phyloP scores from a whole-genome alignment of 2,888 invertebrate genomes.

The Blomia tropicalis region DNA sequence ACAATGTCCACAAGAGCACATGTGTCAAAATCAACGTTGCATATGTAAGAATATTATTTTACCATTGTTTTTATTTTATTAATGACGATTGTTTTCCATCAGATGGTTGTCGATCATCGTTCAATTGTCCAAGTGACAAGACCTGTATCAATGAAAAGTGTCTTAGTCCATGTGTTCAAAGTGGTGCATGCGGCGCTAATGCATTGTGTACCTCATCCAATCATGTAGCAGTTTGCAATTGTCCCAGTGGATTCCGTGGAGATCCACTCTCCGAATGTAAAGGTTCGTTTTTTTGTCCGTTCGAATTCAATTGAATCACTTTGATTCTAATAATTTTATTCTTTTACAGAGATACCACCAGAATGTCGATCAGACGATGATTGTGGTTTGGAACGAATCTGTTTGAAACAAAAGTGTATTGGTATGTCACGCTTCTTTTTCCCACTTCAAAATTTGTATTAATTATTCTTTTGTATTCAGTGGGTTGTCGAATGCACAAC shows the following conservation, averaged over 20 bases:
- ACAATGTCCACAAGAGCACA: conserved; percentile 69
- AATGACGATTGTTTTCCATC: background rate
- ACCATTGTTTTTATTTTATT: background rate
- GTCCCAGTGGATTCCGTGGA: conserved; percentile 71
- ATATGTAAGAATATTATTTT: conserved; percentile 27
- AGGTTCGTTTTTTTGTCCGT: conserved; percentile 37
- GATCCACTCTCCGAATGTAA: conserved; percentile 50
- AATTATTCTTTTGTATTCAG: conserved; percentile 30
- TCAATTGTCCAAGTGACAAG: conserved; percentile 58
- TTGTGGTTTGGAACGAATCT: conserved; percentile 73
- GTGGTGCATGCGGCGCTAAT: conserved; percentile 53
- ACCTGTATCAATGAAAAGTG: conserved; percentile 69
- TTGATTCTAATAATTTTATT: background rate
- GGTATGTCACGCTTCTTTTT: too few relatives aligned
- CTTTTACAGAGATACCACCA: conserved; percentile 23
- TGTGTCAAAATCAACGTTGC: conserved; percentile 45
- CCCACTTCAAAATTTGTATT: background rate
- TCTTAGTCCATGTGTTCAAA: conserved; percentile 67
- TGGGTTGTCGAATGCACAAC: conserved; percentile 55
- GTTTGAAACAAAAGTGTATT: conserved; percentile 42
- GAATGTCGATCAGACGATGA: conserved; percentile 54
- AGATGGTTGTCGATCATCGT: conserved; percentile 51
- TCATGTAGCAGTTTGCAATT: conserved; percentile 68
- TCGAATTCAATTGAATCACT: background rate
- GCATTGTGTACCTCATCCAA: conserved; percentile 59